Conservation (phyloP, 1,140 invertebrate species). For the Saccostrea glomerata region DNA sequence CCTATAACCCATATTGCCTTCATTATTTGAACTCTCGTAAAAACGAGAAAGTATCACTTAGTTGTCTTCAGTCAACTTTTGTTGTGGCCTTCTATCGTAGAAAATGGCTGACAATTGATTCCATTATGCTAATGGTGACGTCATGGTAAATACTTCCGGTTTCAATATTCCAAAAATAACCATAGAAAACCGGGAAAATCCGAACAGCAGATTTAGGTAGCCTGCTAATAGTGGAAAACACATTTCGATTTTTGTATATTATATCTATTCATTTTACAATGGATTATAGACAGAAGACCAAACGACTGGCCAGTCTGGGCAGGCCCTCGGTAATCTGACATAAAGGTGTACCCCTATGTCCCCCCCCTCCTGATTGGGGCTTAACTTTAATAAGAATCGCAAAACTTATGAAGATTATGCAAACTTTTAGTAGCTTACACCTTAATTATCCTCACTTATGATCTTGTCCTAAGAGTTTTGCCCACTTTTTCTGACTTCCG, state of each 20-base stretch:
- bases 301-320: too few relatives aligned
- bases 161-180: slow-evolving; percentile 17
- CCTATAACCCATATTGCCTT: slow-evolving; percentile 21
- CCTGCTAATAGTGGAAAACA: not conserved
- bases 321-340: too few relatives aligned
- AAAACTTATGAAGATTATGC: too few relatives aligned
- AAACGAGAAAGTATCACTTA: slow-evolving; percentile 11
- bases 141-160: slow-evolving; percentile 9
- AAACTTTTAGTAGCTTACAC: too few relatives aligned
- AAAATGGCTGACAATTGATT: slow-evolving; percentile 36
- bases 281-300: not conserved
- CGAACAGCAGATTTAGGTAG: not conserved
- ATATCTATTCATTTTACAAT: not conserved
- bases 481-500: too few relatives aligned
- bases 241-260: not conserved
- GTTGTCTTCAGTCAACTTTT: slow-evolving; percentile 32
- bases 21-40: slow-evolving; percentile 14
- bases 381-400: too few relatives aligned
- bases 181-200: not conserved
- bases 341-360: too few relatives aligned
- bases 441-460: too few relatives aligned
- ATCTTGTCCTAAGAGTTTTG: too few relatives aligned
- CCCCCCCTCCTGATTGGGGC: too few relatives aligned
- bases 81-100: slow-evolving; percentile 10
- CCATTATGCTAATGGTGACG: slow-evolving; percentile 37